Evolutionary conservation across 2,888 invertebrate species (phyloP), one percentile per base, ranked within the genome.

Genomic region (Eurytoma adleriae): DNA sequence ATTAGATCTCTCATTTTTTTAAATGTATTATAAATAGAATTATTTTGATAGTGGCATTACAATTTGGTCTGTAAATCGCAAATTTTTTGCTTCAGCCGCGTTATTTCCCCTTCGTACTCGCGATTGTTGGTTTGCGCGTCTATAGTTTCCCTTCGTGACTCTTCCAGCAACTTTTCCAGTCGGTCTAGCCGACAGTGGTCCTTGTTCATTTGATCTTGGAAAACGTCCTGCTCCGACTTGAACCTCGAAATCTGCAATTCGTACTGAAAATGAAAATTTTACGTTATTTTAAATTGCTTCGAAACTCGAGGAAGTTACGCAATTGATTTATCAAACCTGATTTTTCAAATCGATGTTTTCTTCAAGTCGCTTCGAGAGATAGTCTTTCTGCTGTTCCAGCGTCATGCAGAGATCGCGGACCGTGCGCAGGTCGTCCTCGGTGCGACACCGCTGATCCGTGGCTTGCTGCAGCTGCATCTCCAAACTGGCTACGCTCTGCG

Each of bases 361-460:
- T 16, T 91, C 89, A 0, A 93, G 86, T 82, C 94, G 93, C n/a
- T 92, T 91, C 83, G 92, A 90, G 1, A 94, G 89, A 89, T 92
- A 92, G 86, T 95, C 93, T 88, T 95, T 94, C 91, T 96, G 93
- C 89, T 93, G 92, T 90, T 96, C 93, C 87, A 95, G 86, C 91
- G 93, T 92, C 86, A 92, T 91, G 84, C 94, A 94, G 40, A 94
- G 88, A 83, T 94, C 93, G 83, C 93, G 92, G 69, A 93, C 91
- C 16, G 93, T 92, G 66, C 91, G 90, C 56, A 94, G 86, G 85
- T 95, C 94, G n/a, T 92, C 92, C 84, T 95, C 94, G 13, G 93
- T 91, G 72, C 93, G 92, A 62, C 92, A 91, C 70, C 93, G 91
- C 82, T 93, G 93, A 61, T 93, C 93, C 78, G 91, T 92, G 75